phyloP scores from a whole-genome alignment of 2,888 invertebrate genomes.

The Cecidostiba fungosa region DNA sequence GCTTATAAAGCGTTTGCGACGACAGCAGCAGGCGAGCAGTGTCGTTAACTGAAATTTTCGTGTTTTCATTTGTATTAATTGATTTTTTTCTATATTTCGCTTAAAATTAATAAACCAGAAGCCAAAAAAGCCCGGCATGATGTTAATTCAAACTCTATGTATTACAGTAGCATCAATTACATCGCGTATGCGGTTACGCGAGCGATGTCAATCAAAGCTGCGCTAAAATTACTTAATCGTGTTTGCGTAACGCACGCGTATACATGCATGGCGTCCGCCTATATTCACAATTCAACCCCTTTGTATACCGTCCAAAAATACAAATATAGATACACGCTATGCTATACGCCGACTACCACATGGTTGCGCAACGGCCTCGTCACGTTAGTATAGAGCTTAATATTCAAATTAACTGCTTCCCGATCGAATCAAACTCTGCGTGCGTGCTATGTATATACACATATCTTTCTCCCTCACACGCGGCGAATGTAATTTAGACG shows the following conservation, averaged over 20 bases:
- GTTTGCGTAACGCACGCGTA: not conserved
- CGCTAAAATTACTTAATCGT: not conserved
- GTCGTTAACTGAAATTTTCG: slow-evolving; percentile 82
- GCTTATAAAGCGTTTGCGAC: slow-evolving; percentile 87
- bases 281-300: not conserved
- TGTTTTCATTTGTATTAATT: too few relatives aligned
- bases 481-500: not conserved
- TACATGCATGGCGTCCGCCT: too few relatives aligned
- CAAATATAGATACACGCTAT: too few relatives aligned
- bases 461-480: not conserved
- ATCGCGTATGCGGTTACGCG: not conserved
- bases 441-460: not conserved
- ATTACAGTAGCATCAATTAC: too few relatives aligned
- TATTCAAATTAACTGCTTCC: slow-evolving; percentile 29
- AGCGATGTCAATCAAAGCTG: not conserved
- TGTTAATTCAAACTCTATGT: too few relatives aligned
- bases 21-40: slow-evolving; percentile 86
- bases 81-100: too few relatives aligned
- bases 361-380: not conserved
- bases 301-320: too few relatives aligned
- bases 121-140: too few relatives aligned
- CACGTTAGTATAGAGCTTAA: not conserved
- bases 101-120: too few relatives aligned
- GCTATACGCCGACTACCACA: too few relatives aligned
- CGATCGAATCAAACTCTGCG: not conserved